These are phyloP conservation scores for Phalacrocorax carbo DNA, from an alignment of 2,113 vertebrate genomes.

Conservation along the genomic window DNA sequence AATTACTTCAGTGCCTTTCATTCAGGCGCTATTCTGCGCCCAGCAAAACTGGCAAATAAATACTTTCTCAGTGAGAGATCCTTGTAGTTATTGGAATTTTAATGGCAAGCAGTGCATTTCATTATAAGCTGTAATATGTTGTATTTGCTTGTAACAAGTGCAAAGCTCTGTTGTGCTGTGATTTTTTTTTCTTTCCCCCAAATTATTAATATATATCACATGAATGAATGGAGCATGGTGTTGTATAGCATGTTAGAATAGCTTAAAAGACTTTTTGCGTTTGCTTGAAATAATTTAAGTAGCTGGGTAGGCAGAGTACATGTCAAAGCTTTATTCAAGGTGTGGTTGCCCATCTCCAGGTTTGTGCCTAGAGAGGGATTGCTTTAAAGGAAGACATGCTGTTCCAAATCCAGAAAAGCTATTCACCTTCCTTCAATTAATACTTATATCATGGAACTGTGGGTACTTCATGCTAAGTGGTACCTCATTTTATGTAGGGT, in stretches of 20 bases:
- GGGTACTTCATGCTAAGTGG: background rate
- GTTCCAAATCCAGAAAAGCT: background rate
- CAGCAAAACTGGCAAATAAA: background rate
- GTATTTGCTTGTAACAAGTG: background rate
- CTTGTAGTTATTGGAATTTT: background rate
- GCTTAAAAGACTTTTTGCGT: background rate
- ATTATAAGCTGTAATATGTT: background rate
- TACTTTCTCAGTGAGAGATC: background rate
- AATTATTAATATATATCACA: background rate
- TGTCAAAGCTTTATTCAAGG: background rate
- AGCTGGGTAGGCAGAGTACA: accelerated
- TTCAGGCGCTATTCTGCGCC: background rate
- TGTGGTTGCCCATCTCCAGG: background rate
- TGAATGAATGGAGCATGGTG: background rate
- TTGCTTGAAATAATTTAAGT: background rate
- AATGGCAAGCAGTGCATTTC: background rate
- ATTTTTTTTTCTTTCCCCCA: background rate
- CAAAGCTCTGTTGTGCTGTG: background rate
- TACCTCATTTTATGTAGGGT: background rate
- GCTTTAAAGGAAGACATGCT: background rate
- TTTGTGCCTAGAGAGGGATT: background rate
- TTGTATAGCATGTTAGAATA: background rate
- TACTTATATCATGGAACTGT: accelerated
- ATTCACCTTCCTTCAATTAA: background rate
- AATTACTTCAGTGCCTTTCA: background rate